Percentiles rank a stretch among this genome's conserved stretches.
These are phyloP conservation scores for Ciconia boyciana DNA, from an alignment of 2,113 vertebrate genomes.

Conservation along the genomic window DNA sequence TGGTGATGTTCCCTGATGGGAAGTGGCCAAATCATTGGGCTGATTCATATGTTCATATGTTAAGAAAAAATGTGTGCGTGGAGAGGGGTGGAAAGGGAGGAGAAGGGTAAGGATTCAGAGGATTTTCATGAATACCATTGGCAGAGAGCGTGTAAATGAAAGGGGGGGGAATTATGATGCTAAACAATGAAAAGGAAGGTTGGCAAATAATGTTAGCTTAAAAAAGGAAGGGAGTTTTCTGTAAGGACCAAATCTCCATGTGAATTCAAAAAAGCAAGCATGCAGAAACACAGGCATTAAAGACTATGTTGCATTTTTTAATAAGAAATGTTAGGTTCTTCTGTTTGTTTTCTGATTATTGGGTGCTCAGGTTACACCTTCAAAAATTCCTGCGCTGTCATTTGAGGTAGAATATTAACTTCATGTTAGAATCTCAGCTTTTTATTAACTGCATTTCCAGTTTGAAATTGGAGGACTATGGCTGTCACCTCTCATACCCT, in stretches of 20 bases:
- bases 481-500: not conserved
- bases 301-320: not conserved
- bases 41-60: accelerated
- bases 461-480: not conserved
- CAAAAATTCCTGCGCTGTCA: not conserved
- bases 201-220: not conserved
- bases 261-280: not conserved
- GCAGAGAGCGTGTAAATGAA: not conserved
- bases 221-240: not conserved
- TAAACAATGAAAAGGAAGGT: not conserved
- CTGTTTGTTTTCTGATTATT: not conserved
- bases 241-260: not conserved
- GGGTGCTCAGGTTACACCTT: not conserved
- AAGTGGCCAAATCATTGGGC: not conserved
- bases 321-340: not conserved
- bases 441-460: conserved; percentile 1
- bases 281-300: not conserved
- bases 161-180: not conserved
- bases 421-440: not conserved
- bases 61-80: not conserved
- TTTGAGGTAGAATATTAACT: not conserved
- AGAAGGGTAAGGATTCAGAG: not conserved
- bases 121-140: not conserved
- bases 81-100: not conserved
- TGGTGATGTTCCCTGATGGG: not conserved